Base-by-base conservation (phyloP, 2,888 invertebrate genomes). In the Lepidonotus clava region DNA sequence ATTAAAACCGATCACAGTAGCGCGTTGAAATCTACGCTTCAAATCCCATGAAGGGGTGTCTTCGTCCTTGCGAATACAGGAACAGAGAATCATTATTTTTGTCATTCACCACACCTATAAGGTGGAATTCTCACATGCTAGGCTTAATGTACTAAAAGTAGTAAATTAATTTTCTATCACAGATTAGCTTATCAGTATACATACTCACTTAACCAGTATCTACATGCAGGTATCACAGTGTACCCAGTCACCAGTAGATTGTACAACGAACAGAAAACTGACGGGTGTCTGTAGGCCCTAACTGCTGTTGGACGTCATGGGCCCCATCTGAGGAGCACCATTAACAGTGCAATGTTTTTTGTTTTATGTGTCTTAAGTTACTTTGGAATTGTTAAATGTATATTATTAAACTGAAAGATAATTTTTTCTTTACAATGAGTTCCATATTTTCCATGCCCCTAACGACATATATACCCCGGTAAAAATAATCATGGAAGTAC, bases 301-400 rank as follows among this genome's bases (percentile, higher is more conserved):
- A 61, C 61, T 61, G 61, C 61, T 61, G 61, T 61, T 61, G 28
- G 61, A 61, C 28, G 61, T 61, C 24, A 24, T n/a, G 28, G 14
- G 28, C 21, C 28, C 5, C 28, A 28, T 24, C n/a, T 46, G 8
- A 46, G 46, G 24, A 4, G 11, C 28, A 61, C 28, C 24, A 24
- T 61, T 5, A 61, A n/a, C 28, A 61, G 61, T 61, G 61, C 61
- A 61, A 61, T 61, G n/a, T n/a, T n/a, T n/a, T n/a, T n/a, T n/a
- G n/a, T n/a, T n/a, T n/a, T n/a, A n/a, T n/a, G n/a, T n/a, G n/a
- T n/a, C n/a, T n/a, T n/a, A n/a, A n/a, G n/a, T n/a, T n/a, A n/a
- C n/a, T n/a, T n/a, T n/a, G n/a, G n/a, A n/a, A n/a, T n/a, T n/a
- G n/a, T n/a, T n/a, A n/a, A n/a, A n/a, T n/a, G n/a, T n/a, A n/a